Percentiles rank a stretch among this genome's conserved stretches.
Evolutionary conservation across 2,797 vertebrate genomes (phyloP).

Genomic region (Loris lydekkerianus): DNA sequence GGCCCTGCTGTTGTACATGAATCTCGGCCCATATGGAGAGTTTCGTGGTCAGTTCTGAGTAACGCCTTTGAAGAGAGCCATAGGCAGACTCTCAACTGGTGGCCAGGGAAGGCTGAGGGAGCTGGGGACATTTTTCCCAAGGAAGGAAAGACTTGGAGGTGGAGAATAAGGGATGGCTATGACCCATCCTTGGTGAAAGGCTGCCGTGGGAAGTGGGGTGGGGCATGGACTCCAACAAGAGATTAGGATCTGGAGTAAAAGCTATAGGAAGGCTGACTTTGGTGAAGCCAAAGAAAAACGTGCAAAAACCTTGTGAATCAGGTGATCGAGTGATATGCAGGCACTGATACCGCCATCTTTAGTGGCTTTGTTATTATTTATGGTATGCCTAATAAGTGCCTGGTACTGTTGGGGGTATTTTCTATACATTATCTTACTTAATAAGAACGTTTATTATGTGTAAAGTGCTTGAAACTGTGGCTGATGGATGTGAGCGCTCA

Average conservation of each 20-base stretch:
- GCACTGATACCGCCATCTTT: neutral
- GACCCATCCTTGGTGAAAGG: neutral
- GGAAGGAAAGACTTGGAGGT: neutral
- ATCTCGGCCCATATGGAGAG: neutral
- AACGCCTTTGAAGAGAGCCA: neutral
- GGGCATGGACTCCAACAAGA: neutral
- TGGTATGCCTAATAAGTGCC: neutral
- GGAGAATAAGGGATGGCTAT: neutral
- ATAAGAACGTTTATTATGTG: neutral
- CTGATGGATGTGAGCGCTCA: neutral
- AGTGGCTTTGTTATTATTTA: neutral
- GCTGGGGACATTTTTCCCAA: neutral
- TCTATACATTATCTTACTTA: neutral
- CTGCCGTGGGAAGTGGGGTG: neutral
- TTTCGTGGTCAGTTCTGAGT: neutral
- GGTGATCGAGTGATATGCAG: neutral
- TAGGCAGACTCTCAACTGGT: too few species aligned
- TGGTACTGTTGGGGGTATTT: neutral
- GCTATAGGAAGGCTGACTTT: neutral
- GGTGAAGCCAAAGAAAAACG: neutral
- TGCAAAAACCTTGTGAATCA: neutral
- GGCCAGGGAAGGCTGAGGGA: neutral
- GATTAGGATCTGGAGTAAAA: neutral
- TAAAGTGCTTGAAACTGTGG: neutral
- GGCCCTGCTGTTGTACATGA: neutral